These are phyloP conservation scores for Hypotaenidia philippensis DNA, from an alignment of 2,797 vertebrate genomes.

Conservation along the genomic window DNA sequence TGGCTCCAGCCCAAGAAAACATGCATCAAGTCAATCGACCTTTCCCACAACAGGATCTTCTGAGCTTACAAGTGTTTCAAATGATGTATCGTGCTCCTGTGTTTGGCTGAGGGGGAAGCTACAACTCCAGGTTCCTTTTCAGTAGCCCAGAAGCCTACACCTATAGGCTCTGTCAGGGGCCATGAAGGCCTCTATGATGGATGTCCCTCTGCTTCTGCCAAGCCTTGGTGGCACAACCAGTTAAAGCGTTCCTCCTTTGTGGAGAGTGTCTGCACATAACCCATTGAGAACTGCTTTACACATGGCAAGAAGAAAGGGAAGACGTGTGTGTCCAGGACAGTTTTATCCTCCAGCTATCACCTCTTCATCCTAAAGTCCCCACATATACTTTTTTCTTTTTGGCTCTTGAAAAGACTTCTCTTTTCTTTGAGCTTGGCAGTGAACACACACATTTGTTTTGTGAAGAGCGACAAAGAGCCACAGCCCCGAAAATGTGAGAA, in stretches of 20 bases:
- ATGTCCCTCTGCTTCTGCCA: background rate
- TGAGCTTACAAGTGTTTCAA: background rate
- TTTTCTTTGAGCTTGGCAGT: background rate
- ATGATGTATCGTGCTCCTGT: background rate
- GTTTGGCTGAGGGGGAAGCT: background rate
- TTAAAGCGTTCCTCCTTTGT: fast-evolving
- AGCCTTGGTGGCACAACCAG: background rate
- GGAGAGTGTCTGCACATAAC: background rate
- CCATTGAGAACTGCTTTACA: background rate
- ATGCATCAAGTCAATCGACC: fast-evolving
- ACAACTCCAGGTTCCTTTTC: background rate
- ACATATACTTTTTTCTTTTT: background rate
- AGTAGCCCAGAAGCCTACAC: background rate
- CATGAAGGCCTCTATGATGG: background rate
- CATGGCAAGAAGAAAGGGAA: background rate
- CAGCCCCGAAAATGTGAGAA: background rate
- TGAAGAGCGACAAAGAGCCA: background rate
- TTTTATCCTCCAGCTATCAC: background rate
- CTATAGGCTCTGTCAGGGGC: background rate
- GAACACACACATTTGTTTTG: background rate
- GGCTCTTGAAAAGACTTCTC: background rate
- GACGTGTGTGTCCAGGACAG: background rate
- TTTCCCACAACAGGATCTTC: background rate
- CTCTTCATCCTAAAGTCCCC: background rate
- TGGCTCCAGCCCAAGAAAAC: background rate